These are phyloP conservation scores for Drosophila athabasca DNA, from an alignment of 1,140 invertebrate genomes.

Conservation along the genomic window DNA sequence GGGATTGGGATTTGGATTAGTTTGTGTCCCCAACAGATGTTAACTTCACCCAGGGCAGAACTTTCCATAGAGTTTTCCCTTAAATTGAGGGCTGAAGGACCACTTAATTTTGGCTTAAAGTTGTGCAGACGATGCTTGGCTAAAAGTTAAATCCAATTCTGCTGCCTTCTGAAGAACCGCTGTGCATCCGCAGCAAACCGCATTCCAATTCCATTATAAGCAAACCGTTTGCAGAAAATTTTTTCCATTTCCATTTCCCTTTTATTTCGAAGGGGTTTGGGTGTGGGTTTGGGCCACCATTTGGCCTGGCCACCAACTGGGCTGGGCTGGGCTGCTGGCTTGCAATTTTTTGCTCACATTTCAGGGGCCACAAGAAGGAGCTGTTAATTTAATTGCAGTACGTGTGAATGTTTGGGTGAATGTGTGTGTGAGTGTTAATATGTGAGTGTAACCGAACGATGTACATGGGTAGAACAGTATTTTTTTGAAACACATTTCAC, in stretches of 20 bases:
- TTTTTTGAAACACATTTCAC: conserved; percentile 13
- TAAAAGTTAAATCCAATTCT: conserved; percentile 1
- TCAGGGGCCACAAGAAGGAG: conserved; percentile 13
- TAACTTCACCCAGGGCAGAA: background rate
- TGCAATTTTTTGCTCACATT: conserved; percentile 7
- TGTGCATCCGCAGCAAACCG: conserved; percentile 1
- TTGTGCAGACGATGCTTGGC: too few relatives aligned
- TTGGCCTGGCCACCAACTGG: background rate
- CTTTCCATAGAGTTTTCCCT: background rate
- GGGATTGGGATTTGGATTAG: conserved; percentile 24
- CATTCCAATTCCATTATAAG: conserved; percentile 11
- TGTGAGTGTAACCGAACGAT: conserved; percentile 14
- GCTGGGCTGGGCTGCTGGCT: conserved; percentile 7
- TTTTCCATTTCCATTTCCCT: background rate
- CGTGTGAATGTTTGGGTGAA: conserved; percentile 9
- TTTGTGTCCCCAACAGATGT: background rate
- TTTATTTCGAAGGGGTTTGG: too few relatives aligned
- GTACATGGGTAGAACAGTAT: too few relatives aligned
- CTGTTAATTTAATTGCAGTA: conserved; percentile 71
- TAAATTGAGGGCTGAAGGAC: background rate
- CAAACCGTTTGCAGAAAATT: conserved; percentile 3
- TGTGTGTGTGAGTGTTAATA: conserved; percentile 9
- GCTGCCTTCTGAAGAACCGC: background rate
- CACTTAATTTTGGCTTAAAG: too few relatives aligned
- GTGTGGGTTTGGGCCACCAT: background rate